A percentile compares a stretch with the other conserved stretches of the same genome.
phyloP scores from a whole-genome alignment of 1,140 invertebrate genomes.

The Zaprionus gabonicus region DNA sequence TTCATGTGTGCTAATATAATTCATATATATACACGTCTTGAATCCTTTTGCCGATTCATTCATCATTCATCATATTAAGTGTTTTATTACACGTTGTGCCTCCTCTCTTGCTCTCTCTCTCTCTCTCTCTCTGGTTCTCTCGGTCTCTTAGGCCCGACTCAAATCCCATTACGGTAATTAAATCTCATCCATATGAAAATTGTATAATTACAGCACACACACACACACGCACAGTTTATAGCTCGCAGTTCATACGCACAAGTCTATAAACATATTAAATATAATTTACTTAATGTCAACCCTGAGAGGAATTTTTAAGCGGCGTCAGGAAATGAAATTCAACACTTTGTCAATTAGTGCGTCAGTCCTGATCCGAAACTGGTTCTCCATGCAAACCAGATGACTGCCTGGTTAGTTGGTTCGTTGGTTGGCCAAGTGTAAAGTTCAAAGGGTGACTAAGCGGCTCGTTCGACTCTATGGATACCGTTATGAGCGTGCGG shows the following conservation, averaged over 20 bases:
- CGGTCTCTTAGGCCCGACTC: constrained; percentile 53
- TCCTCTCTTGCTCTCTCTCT: neutral
- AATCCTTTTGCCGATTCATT: constrained; percentile 73
- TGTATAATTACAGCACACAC: constrained; percentile 76
- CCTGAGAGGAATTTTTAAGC: constrained; percentile 56
- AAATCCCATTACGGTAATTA: constrained; percentile 84
- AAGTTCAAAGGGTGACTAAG: constrained; percentile 70
- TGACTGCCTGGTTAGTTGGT: neutral
- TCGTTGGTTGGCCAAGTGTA: constrained; percentile 12
- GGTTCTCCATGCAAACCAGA: neutral
- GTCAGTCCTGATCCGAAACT: neutral
- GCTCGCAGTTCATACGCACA: constrained; percentile 58
- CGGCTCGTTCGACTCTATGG: constrained; percentile 3
- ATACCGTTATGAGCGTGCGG: constrained; percentile 4
- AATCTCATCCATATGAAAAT: constrained; percentile 84
- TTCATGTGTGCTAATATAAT: neutral
- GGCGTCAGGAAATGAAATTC: constrained; percentile 69
- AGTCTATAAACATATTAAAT: constrained; percentile 84
- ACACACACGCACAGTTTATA: constrained; percentile 41
- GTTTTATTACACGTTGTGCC: constrained; percentile 75
- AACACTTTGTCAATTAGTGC: constrained; percentile 81
- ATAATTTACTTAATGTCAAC: constrained; percentile 84
- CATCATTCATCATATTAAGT: constrained; percentile 82
- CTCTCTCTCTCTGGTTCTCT: neutral
- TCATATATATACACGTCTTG: neutral